Evolutionary conservation across 37 sponge, comb jelly and placozoan species (phyloP), one percentile per base, ranked within the genome.

Genomic region (Geodia barretti): DNA sequence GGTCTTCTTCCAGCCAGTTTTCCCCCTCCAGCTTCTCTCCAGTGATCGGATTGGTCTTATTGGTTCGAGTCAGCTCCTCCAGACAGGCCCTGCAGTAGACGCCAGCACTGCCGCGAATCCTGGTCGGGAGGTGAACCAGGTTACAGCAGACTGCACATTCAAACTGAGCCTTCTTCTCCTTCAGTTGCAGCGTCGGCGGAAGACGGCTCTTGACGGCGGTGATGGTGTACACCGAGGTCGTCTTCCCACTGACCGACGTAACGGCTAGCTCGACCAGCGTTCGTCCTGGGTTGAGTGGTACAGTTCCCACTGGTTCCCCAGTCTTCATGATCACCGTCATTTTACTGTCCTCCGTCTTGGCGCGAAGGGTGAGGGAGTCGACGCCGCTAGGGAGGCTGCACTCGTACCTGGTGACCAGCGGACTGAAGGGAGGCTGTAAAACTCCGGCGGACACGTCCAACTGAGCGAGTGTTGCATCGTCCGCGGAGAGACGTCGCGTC

Each of bases 11-110:
- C 73, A 89, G 41, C 96, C 96, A 96, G 1, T 77, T 78, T 19
- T 90, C 95, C 4, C 72, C 86, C 7, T 58, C 79, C 63, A 96
- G 79, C 19, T 37, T 58, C 60, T 70, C 68, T 5, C 90, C 94
- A 75, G 88, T 91, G 65, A 96, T 47, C 1, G 93, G 91, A 70
- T 96, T 84, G 20, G 60, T 47, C 67, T 96, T 96, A 62, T 87
- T 90, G 17, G 91, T 96, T 25, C 91, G 72, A 19, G 96, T 92
- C 26, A 93, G 79, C 73, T 88, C 91, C 63, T 66, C 73, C 54
- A 92, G 60, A 78, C 96, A 96, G 37, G 60, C 25, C 34, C 66
- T 74, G 61, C 96, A 96, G 73, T 85, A 96, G 62, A 72, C 34
- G 19, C 78, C 60, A 4, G 65, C 23, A 19, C 83, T 75, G 24